These are phyloP conservation scores for Eremophila alpestris DNA, from an alignment of 2,797 vertebrate species.

Conservation along the genomic window DNA sequence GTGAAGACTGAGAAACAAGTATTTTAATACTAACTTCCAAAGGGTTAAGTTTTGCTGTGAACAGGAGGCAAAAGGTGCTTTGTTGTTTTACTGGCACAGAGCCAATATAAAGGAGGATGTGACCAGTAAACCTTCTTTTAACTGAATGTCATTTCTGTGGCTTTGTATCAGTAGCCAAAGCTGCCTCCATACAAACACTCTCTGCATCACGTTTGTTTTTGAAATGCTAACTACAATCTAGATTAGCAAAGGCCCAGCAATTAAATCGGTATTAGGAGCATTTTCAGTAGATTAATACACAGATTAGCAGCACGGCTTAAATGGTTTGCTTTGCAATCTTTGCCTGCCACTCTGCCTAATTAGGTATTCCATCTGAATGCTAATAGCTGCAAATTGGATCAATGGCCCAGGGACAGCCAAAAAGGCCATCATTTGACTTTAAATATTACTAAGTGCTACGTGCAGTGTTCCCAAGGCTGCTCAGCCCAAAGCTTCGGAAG, in stretches of 20 bases:
- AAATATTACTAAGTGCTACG: not conserved
- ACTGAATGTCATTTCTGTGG: not conserved
- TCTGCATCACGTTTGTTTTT: not conserved
- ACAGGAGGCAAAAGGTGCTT: not conserved
- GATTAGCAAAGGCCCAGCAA: constrained; percentile 57
- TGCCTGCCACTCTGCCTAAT: constrained; percentile 19
- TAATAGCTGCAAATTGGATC: constrained; percentile 69
- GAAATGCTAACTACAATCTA: constrained; percentile 5
- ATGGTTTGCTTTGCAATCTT: constrained; percentile 14
- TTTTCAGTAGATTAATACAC: constrained; percentile 25
- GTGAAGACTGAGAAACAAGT: not conserved
- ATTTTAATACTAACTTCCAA: not conserved
- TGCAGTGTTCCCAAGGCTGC: not conserved
- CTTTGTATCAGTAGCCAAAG: not conserved
- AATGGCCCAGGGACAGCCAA: constrained; percentile 33
- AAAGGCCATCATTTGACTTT: not conserved
- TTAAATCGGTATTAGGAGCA: constrained; percentile 55
- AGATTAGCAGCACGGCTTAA: not conserved
- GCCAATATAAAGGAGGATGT: not conserved
- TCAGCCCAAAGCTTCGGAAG: not conserved
- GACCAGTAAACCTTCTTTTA: not conserved
- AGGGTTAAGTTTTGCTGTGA: not conserved
- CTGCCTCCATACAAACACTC: not conserved
- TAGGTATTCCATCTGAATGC: constrained; percentile 59
- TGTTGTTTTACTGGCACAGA: not conserved